Conservation (phyloP, 1,140 invertebrate genomes). For the Drosophila sp. region DNA sequence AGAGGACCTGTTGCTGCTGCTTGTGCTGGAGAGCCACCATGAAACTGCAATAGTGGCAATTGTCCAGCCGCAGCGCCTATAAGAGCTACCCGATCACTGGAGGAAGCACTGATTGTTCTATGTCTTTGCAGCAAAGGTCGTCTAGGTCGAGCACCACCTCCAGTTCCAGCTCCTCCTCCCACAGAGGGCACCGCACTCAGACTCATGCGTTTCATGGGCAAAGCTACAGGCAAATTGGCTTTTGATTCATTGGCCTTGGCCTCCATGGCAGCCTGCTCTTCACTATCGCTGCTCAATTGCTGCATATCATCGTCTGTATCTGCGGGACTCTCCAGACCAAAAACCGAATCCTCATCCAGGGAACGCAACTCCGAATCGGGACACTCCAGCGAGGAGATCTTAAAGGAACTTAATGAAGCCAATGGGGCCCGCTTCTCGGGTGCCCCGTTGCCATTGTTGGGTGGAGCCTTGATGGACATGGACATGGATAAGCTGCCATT, state of each 20-base stretch:
- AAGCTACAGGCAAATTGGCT: neutral
- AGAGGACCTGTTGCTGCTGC: slow-evolving; percentile 46
- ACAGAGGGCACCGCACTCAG: slow-evolving; percentile 42
- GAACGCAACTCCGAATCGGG: slow-evolving; percentile 86
- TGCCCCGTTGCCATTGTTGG: slow-evolving; percentile 43
- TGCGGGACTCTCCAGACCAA: slow-evolving; percentile 84
- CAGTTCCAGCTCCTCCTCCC: slow-evolving; percentile 2
- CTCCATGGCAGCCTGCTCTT: slow-evolving; percentile 81
- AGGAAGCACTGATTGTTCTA: slow-evolving; percentile 66
- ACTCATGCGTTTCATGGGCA: slow-evolving; percentile 63
- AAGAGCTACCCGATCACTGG: slow-evolving; percentile 55
- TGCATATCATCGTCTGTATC: slow-evolving; percentile 92
- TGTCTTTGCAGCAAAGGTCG: slow-evolving; percentile 72
- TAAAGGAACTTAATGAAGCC: slow-evolving; percentile 90
- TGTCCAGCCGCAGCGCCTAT: slow-evolving; percentile 44
- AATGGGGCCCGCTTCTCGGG: slow-evolving; percentile 86
- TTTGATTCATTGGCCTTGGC: slow-evolving; percentile 25
- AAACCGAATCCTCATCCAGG: slow-evolving; percentile 89
- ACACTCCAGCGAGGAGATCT: slow-evolving; percentile 87
- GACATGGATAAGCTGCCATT: slow-evolving; percentile 70
- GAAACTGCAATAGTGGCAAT: slow-evolving; percentile 34
- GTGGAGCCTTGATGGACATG: slow-evolving; percentile 49
- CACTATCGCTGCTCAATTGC: slow-evolving; percentile 91
- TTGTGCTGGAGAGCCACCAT: slow-evolving; percentile 26
- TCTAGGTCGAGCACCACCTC: slow-evolving; percentile 47